Evolutionary conservation across 1,140 invertebrate genomes (phyloP).

Genomic region (Grapholita molesta): DNA sequence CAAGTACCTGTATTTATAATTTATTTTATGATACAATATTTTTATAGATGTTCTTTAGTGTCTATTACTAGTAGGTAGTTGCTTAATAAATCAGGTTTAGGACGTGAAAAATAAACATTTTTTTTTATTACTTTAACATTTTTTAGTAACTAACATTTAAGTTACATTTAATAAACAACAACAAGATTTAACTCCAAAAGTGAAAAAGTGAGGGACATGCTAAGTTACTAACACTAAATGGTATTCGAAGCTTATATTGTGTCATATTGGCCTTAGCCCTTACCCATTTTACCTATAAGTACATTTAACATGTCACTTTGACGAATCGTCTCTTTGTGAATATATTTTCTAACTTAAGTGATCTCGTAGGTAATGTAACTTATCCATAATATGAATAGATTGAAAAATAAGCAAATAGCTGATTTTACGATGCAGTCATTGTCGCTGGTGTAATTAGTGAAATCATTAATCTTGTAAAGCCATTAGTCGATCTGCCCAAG

Average conservation of each 20-base stretch:
- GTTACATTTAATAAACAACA: too few relatives aligned
- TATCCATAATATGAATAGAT: slow-evolving; percentile 26
- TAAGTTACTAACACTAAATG: too few relatives aligned
- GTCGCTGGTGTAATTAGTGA: slow-evolving; percentile 67
- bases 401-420: slow-evolving; percentile 38
- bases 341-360: neutral
- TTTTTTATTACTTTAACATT: too few relatives aligned
- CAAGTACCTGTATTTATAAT: slow-evolving; percentile 8
- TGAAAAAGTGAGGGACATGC: too few relatives aligned
- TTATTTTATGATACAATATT: slow-evolving; percentile 3
- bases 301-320: neutral
- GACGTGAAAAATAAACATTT: neutral
- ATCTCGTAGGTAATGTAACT: slow-evolving; percentile 20
- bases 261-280: neutral
- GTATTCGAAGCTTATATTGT: neutral
- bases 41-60: neutral
- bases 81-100: neutral
- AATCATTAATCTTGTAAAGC: slow-evolving; percentile 63
- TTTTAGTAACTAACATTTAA: too few relatives aligned
- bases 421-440: slow-evolving; percentile 52
- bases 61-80: too few relatives aligned
- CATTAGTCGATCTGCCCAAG: slow-evolving; percentile 62
- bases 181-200: too few relatives aligned
- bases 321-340: neutral
- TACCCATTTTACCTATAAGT: neutral